A percentile compares a stretch with the other conserved stretches of the same genome.
Conservation (phyloP, 2,797 vertebrate genomes). For the Atherinosoma microstoma region DNA sequence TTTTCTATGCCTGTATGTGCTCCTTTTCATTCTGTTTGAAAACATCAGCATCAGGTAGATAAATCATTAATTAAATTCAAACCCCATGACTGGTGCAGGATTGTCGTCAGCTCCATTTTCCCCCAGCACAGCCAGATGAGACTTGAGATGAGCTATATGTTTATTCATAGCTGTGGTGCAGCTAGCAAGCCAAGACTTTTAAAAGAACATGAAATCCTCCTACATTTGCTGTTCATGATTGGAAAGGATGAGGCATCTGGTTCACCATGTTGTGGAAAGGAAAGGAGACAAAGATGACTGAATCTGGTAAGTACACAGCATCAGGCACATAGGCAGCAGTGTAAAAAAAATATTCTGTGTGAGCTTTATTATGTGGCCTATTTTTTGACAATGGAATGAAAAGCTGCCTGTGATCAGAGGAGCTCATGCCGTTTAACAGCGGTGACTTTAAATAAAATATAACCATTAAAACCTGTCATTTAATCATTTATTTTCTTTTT, state of each 20-base stretch:
- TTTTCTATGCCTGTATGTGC: background rate
- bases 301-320: background rate
- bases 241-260: background rate
- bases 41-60: slow-evolving; percentile 49
- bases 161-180: slow-evolving; percentile 47
- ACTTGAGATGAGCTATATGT: slow-evolving; percentile 29
- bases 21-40: slow-evolving; percentile 39
- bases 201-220: slow-evolving; percentile 18
- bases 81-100: slow-evolving; percentile 37
- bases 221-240: background rate
- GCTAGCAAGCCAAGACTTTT: slow-evolving; percentile 18
- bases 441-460: background rate
- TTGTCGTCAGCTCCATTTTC: slow-evolving; percentile 34
- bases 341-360: background rate
- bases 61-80: slow-evolving; percentile 57
- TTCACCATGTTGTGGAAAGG: background rate
- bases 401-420: slow-evolving; percentile 2
- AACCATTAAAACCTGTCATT: background rate
- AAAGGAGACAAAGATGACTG: background rate
- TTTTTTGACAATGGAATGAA: slow-evolving; percentile 8
- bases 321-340: background rate
- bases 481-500: background rate
- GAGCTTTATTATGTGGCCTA: slow-evolving; percentile 3
- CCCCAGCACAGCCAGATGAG: slow-evolving; percentile 35
- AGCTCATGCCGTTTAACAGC: background rate